Base-by-base conservation (phyloP, 2,797 vertebrate species). In the Okamejei kenojei region DNA sequence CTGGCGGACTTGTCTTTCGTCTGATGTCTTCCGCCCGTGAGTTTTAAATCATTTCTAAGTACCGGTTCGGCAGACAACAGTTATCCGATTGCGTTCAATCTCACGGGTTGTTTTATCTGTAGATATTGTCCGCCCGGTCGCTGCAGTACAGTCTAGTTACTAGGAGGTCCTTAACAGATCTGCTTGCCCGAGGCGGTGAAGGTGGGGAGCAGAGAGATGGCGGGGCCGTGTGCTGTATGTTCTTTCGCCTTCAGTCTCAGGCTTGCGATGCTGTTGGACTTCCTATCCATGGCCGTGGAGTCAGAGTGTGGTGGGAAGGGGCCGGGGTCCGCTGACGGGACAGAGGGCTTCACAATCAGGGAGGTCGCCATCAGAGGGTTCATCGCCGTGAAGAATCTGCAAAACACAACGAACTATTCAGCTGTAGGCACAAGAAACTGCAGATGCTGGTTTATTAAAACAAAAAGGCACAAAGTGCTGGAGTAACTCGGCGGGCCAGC, bases 351-450 rank as follows among this genome's bases (percentile, higher is more conserved):
- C 94, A 95, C 94, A 91, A 96, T 93, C 11, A 96, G 81, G 71
- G 95, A 95, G 23, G 94, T 93, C 93, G 94, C 95, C 94, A 95
- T 23, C 11, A 96, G 94, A 93, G 94, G 95, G 95, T 95, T 96
- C 95, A 96, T 94, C 94, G 95, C 94, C 93, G 93, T 95, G 93
- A 97, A 95, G 94, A 96, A 96, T 93, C 95, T 96, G 94, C 45
- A 86, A 86, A 76, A 21, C 90, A 76, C 71, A 73, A 73, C 17
- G 1, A 6, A 0, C 45, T 54, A 54, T 54, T 54, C 45, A 54
- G 45, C 45, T 54, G 45, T 54, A 54, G 45, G 6, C 45, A 54
- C 45, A 54, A 54, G 45, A 54, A 54, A 54, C 45, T 54, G 45
- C 45, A 54, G 45, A 54, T 54, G 45, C 45, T 54, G 45, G 45